Evolutionary conservation across 2,113 vertebrate species (phyloP).

Genomic region (Trinectes maculatus): DNA sequence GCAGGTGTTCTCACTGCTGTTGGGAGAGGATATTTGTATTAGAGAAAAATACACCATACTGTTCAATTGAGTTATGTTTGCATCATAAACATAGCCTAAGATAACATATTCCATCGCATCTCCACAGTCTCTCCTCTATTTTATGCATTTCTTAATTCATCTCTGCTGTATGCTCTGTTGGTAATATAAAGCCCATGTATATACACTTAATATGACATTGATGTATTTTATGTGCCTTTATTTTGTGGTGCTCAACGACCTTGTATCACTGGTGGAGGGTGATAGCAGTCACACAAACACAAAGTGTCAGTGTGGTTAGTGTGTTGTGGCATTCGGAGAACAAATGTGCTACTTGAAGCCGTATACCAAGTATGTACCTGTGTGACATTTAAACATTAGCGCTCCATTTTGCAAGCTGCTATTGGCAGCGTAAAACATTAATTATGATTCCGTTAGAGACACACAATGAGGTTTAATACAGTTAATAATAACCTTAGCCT

Average conservation of each 20-base stretch:
- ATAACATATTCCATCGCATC: background rate
- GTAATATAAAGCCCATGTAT: too few species aligned
- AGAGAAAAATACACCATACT: conserved; percentile 28
- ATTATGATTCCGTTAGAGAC: conserved; percentile 23
- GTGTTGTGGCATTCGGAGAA: conserved; percentile 4
- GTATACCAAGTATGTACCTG: conserved; percentile 11
- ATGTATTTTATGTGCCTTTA: conserved; percentile 1
- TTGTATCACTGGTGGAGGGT: conserved; percentile 11
- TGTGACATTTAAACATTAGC: conserved; percentile 33
- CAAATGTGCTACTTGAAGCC: conserved; percentile 22
- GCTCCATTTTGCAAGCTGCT: conserved; percentile 33
- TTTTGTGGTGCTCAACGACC: conserved; percentile 6
- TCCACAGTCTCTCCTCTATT: background rate
- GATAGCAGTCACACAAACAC: conserved; percentile 13
- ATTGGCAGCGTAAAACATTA: conserved; percentile 26
- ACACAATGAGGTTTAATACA: conserved; percentile 28
- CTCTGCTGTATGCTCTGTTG: background rate
- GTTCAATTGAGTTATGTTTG: conserved; percentile 19
- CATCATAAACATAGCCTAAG: conserved; percentile 4
- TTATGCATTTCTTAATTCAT: background rate
- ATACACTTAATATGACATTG: conserved; percentile 7
- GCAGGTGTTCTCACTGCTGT: conserved; percentile 55
- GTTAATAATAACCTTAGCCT: conserved; percentile 36
- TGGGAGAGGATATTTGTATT: conserved; percentile 36
- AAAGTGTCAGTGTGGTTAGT: conserved; percentile 1